phyloP scores from a whole-genome alignment of 2,113 vertebrate genomes.

The Hippocampus comes region DNA sequence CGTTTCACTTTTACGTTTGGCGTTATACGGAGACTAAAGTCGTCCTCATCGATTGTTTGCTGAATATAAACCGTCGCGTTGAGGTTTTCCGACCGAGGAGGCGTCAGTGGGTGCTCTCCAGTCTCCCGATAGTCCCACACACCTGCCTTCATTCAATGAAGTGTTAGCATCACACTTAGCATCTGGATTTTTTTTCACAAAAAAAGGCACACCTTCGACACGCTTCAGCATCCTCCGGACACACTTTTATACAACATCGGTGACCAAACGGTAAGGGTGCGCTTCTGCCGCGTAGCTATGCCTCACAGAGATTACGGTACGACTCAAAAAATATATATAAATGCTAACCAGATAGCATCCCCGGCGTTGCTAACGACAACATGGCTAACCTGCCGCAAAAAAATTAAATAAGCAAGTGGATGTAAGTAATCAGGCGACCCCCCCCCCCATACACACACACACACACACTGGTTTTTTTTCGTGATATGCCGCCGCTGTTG shows the following conservation, averaged over 20 bases:
- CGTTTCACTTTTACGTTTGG: background rate
- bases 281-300: background rate
- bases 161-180: conserved; percentile 48
- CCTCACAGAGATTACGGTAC: background rate
- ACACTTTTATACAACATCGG: conserved; percentile 38
- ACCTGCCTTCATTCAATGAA: conserved; percentile 71
- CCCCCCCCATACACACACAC: too few species aligned
- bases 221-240: conserved; percentile 9
- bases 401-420: background rate
- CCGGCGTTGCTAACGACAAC: conserved; percentile 29
- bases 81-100: conserved; percentile 28
- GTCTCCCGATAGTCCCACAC: conserved; percentile 13
- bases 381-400: conserved; percentile 32
- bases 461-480: background rate
- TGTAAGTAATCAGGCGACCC: too few species aligned
- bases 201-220: conserved; percentile 3
- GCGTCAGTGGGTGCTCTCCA: conserved; percentile 27
- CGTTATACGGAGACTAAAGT: background rate
- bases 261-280: conserved; percentile 61
- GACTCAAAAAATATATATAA: background rate
- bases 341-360: conserved; percentile 26
- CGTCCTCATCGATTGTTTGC: background rate
- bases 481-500: background rate
- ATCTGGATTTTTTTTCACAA: conserved; percentile 28
- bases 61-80: conserved; percentile 13